Evolutionary conservation across 2,888 invertebrate species (phyloP), one percentile per base, ranked within the genome.

Genomic region (Xestia rhomboidea): DNA sequence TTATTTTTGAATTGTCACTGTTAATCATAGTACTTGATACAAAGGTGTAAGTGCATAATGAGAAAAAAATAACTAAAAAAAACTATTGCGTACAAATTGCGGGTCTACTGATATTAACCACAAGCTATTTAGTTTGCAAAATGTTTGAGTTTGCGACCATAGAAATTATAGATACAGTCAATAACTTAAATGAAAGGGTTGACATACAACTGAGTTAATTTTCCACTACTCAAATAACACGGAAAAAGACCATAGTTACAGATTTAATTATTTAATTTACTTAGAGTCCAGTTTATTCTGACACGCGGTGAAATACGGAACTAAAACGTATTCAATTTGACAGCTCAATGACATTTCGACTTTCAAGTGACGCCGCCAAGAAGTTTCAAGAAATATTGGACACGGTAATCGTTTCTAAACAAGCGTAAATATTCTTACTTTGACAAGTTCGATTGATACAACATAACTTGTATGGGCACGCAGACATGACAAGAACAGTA

Each of bases 391-490:
- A 63, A 63, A 68, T 66, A 83, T 49, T 57, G 78, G 71, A 62
- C 57, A 34, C 41, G n/a, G 34, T 85, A 72, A 77, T 73, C 41
- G 60, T 66, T 72, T 63, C 69, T 84, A 76, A 72, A 95, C 95
- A 73, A 27, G 41, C 81, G 90, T 91, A 88, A 69, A 77, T 80
- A 68, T 69, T 71, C 57, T 54, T 44, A 76, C 68, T 63, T 74
- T 73, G 81, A 84, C 81, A 79, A 73, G 34, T 67, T 24, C 24
- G 68, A 77, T 77, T 76, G 82, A 76, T 72, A 76, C 63, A 68
- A 74, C 76, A 80, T 83, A 83, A 84, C 80, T 73, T 82, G 78
- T 71, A 85, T 80, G 84, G 82, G 66, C 86, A 83, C 64, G 13
- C 41, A 62, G 75, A 88, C 85, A 88, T 79, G 89, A 84, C 84